Base-by-base conservation (phyloP, 2,888 invertebrate genomes). In the Deilephila porcellus region DNA sequence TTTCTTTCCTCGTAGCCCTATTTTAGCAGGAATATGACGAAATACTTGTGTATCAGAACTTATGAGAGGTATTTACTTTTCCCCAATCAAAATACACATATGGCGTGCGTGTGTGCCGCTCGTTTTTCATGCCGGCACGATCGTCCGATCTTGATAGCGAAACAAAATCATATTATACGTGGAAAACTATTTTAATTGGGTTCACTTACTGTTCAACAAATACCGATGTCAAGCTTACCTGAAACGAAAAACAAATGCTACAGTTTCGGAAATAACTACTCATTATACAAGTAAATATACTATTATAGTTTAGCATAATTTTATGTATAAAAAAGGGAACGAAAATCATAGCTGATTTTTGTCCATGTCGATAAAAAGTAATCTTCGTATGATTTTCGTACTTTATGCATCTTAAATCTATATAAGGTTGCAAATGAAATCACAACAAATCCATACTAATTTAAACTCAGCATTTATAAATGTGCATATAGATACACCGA, bases 141-240 rank as follows among this genome's bases (percentile, higher is more conserved):
- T 14, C 52, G 25, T 19, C 25, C 67, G 67, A 67, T 67, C 67
- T 67, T 67, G 67, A 67, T 67, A 56, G 56, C 56, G 56, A 56
- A 56, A 56, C 56, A 67, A 67, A 67, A 67, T 52, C 34, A 34
- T 37, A 63, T 63, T n/a, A 29, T 34, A 63, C 63, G 34, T 63
- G 63, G 37, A 67, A 67, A 67, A 67, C 14, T 67, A 67, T 67
- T 45, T 67, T 67, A 67, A 67, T 67, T 67, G 67, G 67, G 67
- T 67, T 67, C 67, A 67, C 67, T 67, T 45, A 67, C 67, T 67
- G 67, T 52, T 67, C 45, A 25, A 67, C 25, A 53, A 45, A 72
- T 63, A 11, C 63, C 63, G 62, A 52, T 62, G 63, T 34, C 34
- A 60, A 20, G 67, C 74, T 74, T 74, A 74, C 74, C 74, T 74